Evolutionary conservation across 2,797 vertebrate genomes (phyloP), one percentile per base, ranked within the genome.

Genomic region (Otolemur crassicaudatus): DNA sequence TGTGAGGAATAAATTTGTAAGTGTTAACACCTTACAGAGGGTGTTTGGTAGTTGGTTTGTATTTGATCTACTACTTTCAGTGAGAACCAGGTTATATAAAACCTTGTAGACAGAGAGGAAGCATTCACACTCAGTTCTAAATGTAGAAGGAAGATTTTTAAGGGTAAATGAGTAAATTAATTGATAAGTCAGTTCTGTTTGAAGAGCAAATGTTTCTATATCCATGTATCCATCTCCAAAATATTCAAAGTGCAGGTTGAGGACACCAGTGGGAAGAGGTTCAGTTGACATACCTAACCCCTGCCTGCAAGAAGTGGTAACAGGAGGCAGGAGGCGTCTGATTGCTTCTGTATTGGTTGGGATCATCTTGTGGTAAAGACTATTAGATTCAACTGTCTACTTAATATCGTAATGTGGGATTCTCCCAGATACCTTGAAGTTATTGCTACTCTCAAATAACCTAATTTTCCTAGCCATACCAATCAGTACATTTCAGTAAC

Each of bases 21-120:
- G 58, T 73, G 58, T 22, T 82, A 31, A 58, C 20, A 56, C 37
- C 83, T 94, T 90, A 79, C 72, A 31, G 61, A 58, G 77, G 65
- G 58, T 69, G 65, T 23, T 34, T 40, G 22, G 40, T 40, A 46
- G 9, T 84, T 88, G 34, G 19, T 60, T n/a, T 2, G 1, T 82
- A 49, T 80, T 84, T 29, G 7, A 31, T 85, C 20, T 73, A 91
- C 82, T 90, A 70, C 65, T 93, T 81, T 63, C 61, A 88, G 79
- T 80, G 6, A 85, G 58, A 5, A 63, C 29, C 75, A 82, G 69
- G 2, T 79, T 93, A 61, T 43, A 3, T 3, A 63, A 37, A 29
- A 65, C 27, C 3, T 86, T 65, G 20, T 31, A 65, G 75, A 60
- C 29, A 23, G 53, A 63, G 29, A 63, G 56, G 53, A 93, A 63